These are phyloP conservation scores for Parthenolecanium corni DNA, from an alignment of 2,888 invertebrate genomes.

Conservation along the genomic window DNA sequence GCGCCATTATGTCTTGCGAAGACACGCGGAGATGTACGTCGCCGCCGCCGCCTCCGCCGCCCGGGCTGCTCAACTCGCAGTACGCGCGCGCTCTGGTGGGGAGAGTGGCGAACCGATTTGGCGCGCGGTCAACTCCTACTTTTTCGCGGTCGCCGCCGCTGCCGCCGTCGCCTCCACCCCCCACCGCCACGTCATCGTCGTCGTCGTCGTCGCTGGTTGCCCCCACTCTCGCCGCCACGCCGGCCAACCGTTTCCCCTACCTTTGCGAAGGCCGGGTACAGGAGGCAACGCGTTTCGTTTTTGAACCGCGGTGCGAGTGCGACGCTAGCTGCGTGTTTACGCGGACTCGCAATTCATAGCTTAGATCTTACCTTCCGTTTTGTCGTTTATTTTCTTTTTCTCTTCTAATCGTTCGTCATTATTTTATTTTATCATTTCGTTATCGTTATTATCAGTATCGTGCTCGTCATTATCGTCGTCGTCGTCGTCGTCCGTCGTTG, in stretches of 20 bases:
- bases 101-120: too few species aligned
- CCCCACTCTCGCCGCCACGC: neutral
- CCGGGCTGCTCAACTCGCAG: too few species aligned
- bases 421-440: neutral
- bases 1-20: too few species aligned
- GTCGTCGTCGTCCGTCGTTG: too few species aligned
- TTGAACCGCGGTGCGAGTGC: constrained; percentile 15
- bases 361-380: constrained; percentile 5
- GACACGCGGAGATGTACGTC: too few species aligned
- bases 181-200: neutral
- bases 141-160: neutral
- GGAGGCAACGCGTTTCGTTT: constrained; percentile 3
- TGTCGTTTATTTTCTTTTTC: constrained; percentile 12
- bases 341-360: neutral
- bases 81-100: too few species aligned
- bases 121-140: neutral
- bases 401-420: neutral
- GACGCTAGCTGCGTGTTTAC: constrained; percentile 21
- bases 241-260: too few species aligned
- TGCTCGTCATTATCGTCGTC: too few species aligned
- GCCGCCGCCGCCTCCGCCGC: too few species aligned
- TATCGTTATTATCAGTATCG: neutral
- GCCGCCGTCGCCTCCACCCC: neutral
- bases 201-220: neutral
- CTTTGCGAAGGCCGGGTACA: constrained; percentile 3